Percentiles rank a stretch among this genome's conserved stretches.
These are phyloP conservation scores for Phymorhynchus buccinoides DNA, from an alignment of 1,140 invertebrate species.

Conservation along the genomic window DNA sequence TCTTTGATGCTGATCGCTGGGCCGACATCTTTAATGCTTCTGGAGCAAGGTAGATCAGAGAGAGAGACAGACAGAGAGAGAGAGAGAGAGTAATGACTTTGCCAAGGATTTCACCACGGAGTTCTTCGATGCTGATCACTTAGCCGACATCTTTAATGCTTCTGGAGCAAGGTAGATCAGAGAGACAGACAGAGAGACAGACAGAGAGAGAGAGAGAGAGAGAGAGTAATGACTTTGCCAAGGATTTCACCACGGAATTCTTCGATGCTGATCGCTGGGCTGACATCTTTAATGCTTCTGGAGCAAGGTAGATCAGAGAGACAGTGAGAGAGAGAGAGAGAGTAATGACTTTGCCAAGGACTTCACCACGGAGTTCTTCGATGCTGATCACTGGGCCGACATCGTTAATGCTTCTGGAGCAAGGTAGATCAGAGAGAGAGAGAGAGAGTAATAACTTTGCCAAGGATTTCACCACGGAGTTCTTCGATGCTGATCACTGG, in stretches of 20 bases:
- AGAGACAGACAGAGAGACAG: too few species aligned
- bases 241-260: conserved; percentile 63
- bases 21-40: conserved; percentile 62
- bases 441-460: too few species aligned
- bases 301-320: conserved; percentile 65
- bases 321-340: too few species aligned
- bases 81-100: too few species aligned
- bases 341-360: conserved; percentile 64
- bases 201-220: too few species aligned
- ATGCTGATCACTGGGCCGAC: conserved; percentile 65
- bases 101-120: conserved; percentile 62
- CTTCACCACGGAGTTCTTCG: conserved; percentile 65
- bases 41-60: conserved; percentile 66
- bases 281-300: conserved; percentile 62
- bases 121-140: conserved; percentile 62
- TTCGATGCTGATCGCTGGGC: conserved; percentile 65
- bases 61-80: too few species aligned
- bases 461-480: conserved; percentile 60
- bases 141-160: conserved; percentile 63
- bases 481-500: conserved; percentile 65
- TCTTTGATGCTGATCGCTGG: conserved; percentile 64
- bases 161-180: conserved; percentile 67
- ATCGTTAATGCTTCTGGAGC: conserved; percentile 65
- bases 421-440: too few species aligned
- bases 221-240: conserved; percentile 67